These are phyloP conservation scores for Onychomys torridus DNA, from an alignment of 2,797 vertebrate genomes.

Conservation along the genomic window DNA sequence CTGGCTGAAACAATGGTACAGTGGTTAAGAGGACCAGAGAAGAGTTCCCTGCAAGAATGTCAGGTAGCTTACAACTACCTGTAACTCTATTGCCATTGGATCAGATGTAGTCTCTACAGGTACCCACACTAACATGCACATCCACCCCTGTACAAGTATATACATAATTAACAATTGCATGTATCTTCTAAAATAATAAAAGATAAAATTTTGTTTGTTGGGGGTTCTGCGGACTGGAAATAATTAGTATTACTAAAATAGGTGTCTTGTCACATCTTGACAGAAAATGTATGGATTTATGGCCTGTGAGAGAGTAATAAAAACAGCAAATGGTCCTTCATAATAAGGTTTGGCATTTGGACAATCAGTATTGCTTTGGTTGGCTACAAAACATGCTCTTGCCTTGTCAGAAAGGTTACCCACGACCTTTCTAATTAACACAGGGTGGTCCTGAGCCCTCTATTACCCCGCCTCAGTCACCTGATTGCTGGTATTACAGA, in stretches of 20 bases:
- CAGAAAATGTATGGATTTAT: neutral
- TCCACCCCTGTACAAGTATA: neutral
- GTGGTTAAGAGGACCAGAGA: neutral
- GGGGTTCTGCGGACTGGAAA: neutral
- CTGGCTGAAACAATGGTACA: neutral
- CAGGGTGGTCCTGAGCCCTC: neutral
- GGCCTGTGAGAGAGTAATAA: neutral
- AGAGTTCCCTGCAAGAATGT: too few relatives aligned
- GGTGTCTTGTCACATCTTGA: neutral
- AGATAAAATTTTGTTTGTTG: neutral
- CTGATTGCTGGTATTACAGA: neutral
- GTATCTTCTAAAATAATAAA: neutral
- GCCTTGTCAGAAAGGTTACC: neutral
- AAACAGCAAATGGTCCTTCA: neutral
- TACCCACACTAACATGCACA: neutral
- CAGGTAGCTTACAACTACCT: neutral
- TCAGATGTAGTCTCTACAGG: neutral
- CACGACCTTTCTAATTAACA: neutral
- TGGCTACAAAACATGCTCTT: neutral
- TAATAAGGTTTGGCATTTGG: neutral
- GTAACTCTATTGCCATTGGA: neutral
- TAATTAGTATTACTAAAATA: neutral
- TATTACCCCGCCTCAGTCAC: neutral
- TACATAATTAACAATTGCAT: neutral
- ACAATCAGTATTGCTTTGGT: neutral